phyloP scores from a whole-genome alignment of 2,113 vertebrate species.

The Platysternon megacephalum region DNA sequence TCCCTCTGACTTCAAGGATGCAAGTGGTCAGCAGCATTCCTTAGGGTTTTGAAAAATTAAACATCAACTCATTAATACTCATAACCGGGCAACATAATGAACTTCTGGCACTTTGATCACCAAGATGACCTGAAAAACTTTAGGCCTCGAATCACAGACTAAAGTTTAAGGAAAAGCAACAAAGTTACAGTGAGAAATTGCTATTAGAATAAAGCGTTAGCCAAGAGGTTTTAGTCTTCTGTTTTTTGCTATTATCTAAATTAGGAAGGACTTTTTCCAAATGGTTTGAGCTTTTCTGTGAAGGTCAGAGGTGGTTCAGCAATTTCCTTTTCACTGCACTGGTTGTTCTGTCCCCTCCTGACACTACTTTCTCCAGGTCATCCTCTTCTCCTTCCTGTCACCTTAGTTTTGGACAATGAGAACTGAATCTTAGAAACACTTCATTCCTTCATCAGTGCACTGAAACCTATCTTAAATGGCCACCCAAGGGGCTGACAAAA shows the following conservation, averaged over 20 bases:
- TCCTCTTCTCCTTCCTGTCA: fast-evolving
- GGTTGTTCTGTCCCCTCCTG: neutral
- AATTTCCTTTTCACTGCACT: neutral
- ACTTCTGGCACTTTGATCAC: neutral
- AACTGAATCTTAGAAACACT: neutral
- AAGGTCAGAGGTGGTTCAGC: neutral
- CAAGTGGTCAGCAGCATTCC: neutral
- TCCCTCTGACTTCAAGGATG: neutral
- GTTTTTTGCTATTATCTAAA: neutral
- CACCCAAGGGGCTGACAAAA: neutral
- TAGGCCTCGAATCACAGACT: neutral
- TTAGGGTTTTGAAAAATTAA: neutral
- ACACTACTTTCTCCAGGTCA: neutral
- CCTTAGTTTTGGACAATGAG: neutral
- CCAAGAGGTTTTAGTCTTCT: neutral
- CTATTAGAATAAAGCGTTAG: neutral
- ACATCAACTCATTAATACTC: neutral
- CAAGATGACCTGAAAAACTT: neutral
- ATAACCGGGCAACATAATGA: neutral
- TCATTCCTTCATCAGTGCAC: fast-evolving
- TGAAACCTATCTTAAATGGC: neutral
- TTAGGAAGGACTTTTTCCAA: neutral
- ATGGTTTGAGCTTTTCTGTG: neutral
- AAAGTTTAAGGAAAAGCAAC: neutral
- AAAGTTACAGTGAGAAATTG: neutral